A percentile compares a stretch with the other conserved stretches of the same genome.
Conservation (phyloP, 92 coral and sea anemone species). For the Phenganax marumi region DNA sequence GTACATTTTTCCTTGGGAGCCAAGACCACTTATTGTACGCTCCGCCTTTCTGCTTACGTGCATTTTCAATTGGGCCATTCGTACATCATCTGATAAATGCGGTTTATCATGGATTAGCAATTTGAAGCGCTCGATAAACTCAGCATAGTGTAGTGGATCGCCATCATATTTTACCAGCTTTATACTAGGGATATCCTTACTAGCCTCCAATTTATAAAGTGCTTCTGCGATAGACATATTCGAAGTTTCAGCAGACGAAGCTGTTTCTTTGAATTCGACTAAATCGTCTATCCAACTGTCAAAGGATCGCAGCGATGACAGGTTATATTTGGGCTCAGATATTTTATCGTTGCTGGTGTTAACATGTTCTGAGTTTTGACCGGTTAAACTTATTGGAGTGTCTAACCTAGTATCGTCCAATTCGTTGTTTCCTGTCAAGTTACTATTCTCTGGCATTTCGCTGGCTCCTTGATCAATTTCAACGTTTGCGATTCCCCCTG, state of each 20-base stretch:
- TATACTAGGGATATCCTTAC: slow-evolving; percentile 36
- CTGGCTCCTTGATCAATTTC: too few species aligned
- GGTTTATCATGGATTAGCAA: slow-evolving; percentile 52
- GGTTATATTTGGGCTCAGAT: background rate
- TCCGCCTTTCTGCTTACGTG: slow-evolving; percentile 48
- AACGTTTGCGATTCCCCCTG: background rate
- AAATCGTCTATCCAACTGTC: too few species aligned
- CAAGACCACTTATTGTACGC: slow-evolving; percentile 49
- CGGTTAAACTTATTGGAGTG: background rate
- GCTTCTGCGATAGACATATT: slow-evolving; percentile 26
- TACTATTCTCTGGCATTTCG: too few species aligned
- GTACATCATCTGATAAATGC: slow-evolving; percentile 47
- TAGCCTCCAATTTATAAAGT: slow-evolving; percentile 20
- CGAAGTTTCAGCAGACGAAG: background rate
- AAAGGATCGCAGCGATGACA: slow-evolving; percentile 10
- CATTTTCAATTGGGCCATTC: slow-evolving; percentile 54
- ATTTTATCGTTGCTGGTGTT: background rate
- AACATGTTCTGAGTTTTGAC: background rate
- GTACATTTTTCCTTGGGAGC: too few species aligned
- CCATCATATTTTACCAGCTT: slow-evolving; percentile 35
- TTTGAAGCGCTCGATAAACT: slow-evolving; percentile 46
- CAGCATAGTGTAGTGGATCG: slow-evolving; percentile 24
- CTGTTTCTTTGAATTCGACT: too few species aligned
- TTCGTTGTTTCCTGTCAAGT: background rate
- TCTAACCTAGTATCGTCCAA: background rate